These are phyloP conservation scores for Riparia riparia DNA, from an alignment of 2,113 vertebrate genomes.

Conservation along the genomic window DNA sequence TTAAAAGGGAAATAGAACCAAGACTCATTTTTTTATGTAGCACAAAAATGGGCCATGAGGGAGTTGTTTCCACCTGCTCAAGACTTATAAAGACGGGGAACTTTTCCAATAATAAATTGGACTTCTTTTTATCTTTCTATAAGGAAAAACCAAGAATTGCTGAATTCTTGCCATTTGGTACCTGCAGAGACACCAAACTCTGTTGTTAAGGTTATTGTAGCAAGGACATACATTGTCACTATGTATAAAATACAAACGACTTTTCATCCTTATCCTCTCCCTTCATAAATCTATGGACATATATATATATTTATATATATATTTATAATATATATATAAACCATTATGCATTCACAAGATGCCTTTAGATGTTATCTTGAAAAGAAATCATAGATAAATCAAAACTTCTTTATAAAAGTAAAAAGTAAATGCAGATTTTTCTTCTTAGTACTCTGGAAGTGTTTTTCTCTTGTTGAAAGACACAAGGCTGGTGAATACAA, in stretches of 20 bases:
- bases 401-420: not conserved
- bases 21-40: not conserved
- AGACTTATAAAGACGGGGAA: not conserved
- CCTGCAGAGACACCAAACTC: not conserved
- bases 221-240: not conserved
- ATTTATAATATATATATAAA: not conserved
- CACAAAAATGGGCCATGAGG: not conserved
- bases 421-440: not conserved
- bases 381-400: not conserved
- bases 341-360: not conserved
- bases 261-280: not conserved
- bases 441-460: not conserved
- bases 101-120: not conserved
- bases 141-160: not conserved
- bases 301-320: not conserved
- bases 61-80: not conserved
- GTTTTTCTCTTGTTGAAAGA: conserved; percentile 13
- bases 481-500: not conserved
- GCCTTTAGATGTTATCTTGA: not conserved
- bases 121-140: not conserved
- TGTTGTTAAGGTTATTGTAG: not conserved
- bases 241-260: not conserved
- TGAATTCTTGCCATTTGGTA: not conserved
- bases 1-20: not conserved
- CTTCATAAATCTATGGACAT: not conserved